These are phyloP conservation scores for Propsilocerus akamusi DNA, from an alignment of 1,140 invertebrate species.

Conservation along the genomic window DNA sequence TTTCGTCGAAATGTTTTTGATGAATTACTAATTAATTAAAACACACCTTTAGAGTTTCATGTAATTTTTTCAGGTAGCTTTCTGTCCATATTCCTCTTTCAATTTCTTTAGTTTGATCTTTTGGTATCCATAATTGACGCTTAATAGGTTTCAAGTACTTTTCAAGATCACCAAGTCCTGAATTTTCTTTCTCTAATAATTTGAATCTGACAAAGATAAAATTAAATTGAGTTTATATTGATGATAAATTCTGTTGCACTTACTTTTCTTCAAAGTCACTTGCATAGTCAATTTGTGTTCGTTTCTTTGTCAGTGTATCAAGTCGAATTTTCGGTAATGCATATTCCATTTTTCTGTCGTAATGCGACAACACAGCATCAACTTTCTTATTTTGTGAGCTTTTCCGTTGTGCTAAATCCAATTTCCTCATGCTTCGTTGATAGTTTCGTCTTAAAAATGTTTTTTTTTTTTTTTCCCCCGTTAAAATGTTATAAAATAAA, in stretches of 20 bases:
- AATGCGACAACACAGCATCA: background rate
- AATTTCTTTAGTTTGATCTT: constrained; percentile 14
- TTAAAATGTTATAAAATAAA: background rate
- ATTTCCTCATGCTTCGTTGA: background rate
- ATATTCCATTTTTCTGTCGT: background rate
- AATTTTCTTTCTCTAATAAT: background rate
- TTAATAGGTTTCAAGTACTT: background rate
- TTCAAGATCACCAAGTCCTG: background rate
- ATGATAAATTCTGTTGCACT: no score
- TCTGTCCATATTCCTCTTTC: constrained; percentile 20
- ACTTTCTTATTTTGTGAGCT: background rate
- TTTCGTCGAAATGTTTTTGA: background rate
- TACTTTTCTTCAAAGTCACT: background rate
- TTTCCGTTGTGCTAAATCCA: background rate
- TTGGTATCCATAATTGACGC: constrained; percentile 14
- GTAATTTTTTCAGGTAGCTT: constrained; percentile 15
- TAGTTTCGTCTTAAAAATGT: background rate
- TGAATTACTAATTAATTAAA: background rate
- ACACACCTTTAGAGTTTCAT: constrained; percentile 12
- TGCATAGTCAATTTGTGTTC: background rate
- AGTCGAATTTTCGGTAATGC: background rate
- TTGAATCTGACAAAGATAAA: background rate
- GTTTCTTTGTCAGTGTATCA: background rate
- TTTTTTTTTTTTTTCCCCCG: background rate
- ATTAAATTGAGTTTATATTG: no score